Percentiles rank a stretch among this genome's conserved stretches.
phyloP scores from a whole-genome alignment of 2,888 invertebrate genomes.

The Mesochorus sp. region DNA sequence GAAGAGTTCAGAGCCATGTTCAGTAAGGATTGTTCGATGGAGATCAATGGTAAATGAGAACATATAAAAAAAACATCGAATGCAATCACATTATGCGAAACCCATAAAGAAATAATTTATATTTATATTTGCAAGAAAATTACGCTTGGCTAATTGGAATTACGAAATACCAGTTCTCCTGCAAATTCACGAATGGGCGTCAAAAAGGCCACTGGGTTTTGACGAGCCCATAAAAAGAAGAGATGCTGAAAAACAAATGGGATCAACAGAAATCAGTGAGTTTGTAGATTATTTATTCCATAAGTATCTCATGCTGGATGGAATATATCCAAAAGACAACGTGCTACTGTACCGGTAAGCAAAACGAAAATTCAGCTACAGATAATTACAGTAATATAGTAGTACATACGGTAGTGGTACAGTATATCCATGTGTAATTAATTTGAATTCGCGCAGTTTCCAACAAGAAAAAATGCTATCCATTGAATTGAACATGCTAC shows the following conservation, averaged over 20 bases:
- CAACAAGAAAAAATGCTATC: background rate
- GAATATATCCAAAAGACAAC: background rate
- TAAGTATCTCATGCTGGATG: background rate
- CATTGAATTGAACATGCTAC: background rate
- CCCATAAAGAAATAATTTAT: background rate
- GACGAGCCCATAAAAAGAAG: constrained; percentile 4
- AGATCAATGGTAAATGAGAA: background rate
- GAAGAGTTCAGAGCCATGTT: background rate
- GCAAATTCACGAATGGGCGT: background rate
- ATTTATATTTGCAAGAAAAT: background rate
- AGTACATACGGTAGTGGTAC: constrained; percentile 6
- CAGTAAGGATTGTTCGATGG: constrained; percentile 4
- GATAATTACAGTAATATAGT: constrained; percentile 3
- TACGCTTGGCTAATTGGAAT: background rate
- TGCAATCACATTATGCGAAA: background rate
- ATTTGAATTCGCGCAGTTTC: background rate
- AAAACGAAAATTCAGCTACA: background rate
- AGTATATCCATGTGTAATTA: background rate
- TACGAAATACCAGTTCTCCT: background rate
- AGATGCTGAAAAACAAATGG: background rate
- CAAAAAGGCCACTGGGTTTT: background rate
- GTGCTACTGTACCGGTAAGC: constrained; percentile 11
- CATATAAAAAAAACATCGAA: background rate
- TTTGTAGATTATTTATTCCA: background rate
- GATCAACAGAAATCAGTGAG: background rate